A percentile compares a stretch with the other conserved stretches of the same genome.
Conservation (phyloP, 2,797 vertebrate species). For the Coluber constrictor region DNA sequence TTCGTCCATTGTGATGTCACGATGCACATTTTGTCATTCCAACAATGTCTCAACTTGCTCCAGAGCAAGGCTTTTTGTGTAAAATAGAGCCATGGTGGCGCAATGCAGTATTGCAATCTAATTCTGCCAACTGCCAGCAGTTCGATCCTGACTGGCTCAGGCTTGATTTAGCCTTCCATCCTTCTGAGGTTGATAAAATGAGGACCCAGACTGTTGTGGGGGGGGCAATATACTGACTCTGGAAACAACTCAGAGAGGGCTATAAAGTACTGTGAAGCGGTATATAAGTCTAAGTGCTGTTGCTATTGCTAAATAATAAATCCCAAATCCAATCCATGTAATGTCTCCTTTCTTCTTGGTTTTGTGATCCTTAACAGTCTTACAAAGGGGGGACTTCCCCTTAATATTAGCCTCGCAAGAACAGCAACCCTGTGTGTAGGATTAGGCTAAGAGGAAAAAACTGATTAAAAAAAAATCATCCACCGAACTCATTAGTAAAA, state of each 20-base stretch:
- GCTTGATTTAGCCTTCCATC: neutral
- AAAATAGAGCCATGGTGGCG: neutral
- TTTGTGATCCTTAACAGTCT: neutral
- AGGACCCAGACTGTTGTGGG: too few species aligned
- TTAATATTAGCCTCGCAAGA: neutral
- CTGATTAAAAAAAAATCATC: neutral
- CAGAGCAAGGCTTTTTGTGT: neutral
- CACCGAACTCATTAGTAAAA: neutral
- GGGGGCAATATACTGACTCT: neutral
- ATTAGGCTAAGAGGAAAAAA: neutral
- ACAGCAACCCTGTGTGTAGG: neutral
- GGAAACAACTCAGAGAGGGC: neutral
- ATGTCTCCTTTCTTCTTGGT: neutral
- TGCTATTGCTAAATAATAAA: neutral
- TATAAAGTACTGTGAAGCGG: neutral
- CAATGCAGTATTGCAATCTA: neutral
- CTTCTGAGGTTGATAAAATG: neutral
- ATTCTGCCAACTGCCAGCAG: neutral
- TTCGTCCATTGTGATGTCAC: neutral
- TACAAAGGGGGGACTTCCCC: neutral
- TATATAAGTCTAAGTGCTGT: neutral
- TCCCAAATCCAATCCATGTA: neutral
- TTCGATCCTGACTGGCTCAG: neutral
- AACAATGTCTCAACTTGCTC: neutral
- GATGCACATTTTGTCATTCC: neutral